These are phyloP conservation scores for Lordiphosa andalusiaca DNA, from an alignment of 2,888 invertebrate genomes.

Conservation along the genomic window DNA sequence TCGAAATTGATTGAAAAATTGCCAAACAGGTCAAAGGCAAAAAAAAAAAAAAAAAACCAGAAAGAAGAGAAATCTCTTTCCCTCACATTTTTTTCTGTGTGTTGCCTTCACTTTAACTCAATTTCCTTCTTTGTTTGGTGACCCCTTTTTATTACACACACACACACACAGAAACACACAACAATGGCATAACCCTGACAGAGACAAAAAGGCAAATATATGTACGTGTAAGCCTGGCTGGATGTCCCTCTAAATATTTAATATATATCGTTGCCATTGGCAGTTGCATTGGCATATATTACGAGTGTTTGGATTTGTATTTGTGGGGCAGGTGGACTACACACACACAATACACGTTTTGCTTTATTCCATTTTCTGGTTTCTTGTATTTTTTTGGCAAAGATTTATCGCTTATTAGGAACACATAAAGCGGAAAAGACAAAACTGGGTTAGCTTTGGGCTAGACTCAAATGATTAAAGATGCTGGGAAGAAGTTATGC, in stretches of 20 bases:
- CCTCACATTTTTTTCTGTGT: too few relatives aligned
- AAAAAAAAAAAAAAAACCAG: too few relatives aligned
- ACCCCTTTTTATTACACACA: constrained; percentile 45
- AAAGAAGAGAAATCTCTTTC: constrained; percentile 24
- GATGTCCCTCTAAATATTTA: constrained; percentile 46
- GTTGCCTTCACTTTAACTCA: constrained; percentile 41
- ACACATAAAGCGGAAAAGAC: constrained; percentile 14
- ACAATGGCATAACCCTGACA: constrained; percentile 40
- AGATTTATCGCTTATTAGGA: constrained; percentile 58
- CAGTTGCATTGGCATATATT: constrained; percentile 31
- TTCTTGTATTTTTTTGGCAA: constrained; percentile 23
- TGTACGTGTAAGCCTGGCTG: constrained; percentile 12
- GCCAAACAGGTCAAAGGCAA: constrained; percentile 49
- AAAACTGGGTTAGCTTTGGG: constrained; percentile 22
- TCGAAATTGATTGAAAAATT: constrained; percentile 66
- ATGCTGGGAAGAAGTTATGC: too few relatives aligned
- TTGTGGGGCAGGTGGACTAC: constrained; percentile 10
- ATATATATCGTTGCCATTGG: constrained; percentile 50
- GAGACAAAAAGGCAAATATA: constrained; percentile 19
- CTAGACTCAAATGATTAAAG: constrained; percentile 14
- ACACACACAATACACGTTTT: constrained; percentile 11
- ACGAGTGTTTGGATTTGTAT: neutral
- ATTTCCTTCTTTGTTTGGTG: constrained; percentile 49
- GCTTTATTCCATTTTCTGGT: constrained; percentile 26
- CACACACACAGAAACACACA: too few relatives aligned